Evolutionary conservation across 64 coral and sea anemone species (phyloP).

Genomic region (Anthopleura sola): DNA sequence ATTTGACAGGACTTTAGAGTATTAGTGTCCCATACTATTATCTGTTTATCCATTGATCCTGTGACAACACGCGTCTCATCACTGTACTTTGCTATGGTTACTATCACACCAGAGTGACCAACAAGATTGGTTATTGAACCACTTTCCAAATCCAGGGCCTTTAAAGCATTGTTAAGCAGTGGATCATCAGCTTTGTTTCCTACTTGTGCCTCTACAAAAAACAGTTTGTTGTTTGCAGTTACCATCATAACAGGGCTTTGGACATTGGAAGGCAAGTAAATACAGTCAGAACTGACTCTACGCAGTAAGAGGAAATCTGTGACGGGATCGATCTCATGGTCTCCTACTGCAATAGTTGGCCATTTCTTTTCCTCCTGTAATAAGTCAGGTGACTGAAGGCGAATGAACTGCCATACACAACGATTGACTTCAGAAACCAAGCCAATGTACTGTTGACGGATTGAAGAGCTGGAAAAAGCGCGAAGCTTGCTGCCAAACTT

Average conservation of each 20-base stretch:
- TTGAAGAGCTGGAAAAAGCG: slow-evolving; percentile 44
- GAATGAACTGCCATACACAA: slow-evolving; percentile 75
- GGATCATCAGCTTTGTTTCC: slow-evolving; percentile 30
- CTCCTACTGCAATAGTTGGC: slow-evolving; percentile 41
- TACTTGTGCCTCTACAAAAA: slow-evolving; percentile 51
- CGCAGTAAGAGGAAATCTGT: slow-evolving; percentile 64
- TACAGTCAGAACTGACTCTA: background rate
- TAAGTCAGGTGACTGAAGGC: slow-evolving; percentile 21
- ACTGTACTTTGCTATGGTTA: slow-evolving; percentile 36
- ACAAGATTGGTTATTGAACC: slow-evolving; percentile 38
- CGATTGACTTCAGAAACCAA: slow-evolving; percentile 83
- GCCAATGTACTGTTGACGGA: slow-evolving; percentile 52
- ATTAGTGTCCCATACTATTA: slow-evolving; percentile 76
- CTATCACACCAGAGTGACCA: slow-evolving; percentile 69
- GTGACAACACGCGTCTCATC: slow-evolving; percentile 42
- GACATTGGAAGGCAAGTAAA: background rate
- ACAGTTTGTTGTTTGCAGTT: slow-evolving; percentile 49
- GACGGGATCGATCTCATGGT: slow-evolving; percentile 36
- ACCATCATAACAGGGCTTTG: slow-evolving; percentile 68
- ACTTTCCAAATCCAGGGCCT: slow-evolving; percentile 66
- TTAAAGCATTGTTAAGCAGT: slow-evolving; percentile 48
- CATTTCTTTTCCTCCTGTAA: slow-evolving; percentile 29
- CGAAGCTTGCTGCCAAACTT: slow-evolving; percentile 73
- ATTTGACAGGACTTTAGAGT: slow-evolving; percentile 61
- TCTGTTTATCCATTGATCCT: slow-evolving; percentile 88